Base-by-base conservation (phyloP, 2,888 invertebrate genomes). In the Aporophyla lueneburgensis region DNA sequence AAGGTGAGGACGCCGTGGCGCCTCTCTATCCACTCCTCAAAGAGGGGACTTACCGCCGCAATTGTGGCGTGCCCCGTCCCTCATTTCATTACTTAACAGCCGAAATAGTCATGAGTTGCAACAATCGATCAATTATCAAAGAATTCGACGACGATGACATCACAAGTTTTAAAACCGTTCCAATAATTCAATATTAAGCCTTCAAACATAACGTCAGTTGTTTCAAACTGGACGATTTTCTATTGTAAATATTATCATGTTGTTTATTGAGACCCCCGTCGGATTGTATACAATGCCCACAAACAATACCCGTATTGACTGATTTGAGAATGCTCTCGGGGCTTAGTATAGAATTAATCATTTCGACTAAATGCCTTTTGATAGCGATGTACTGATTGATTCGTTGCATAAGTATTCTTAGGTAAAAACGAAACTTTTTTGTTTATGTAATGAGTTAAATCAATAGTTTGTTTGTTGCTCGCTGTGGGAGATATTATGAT, bases 241-340 rank as follows among this genome's bases (percentile, higher is more conserved):
- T 90, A 91, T 90, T 93, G 91, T 93, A 91, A 91, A 92, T 91
- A 91, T 84, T 86, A 85, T 86, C 78, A 67, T 80, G 80, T 89
- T 93, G 91, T 93, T 93, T 93, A 91, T 92, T 89, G 89, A 88
- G 82, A 87, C 76, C 77, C 71, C 67, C 81, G 79, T 78, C 72
- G 84, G 85, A 90, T 89, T 89, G 90, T 91, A 92, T 91, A 93
- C 93, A 93, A 91, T 85, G 68, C 65, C 53, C 62, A 86, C 89
- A 92, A 93, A 93, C 93, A 93, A 92, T 92, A 88, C 84, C 84
- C 86, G 85, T 87, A 89, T 90, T 90, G 90, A 91, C 86, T 84
- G 87, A 88, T 90, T 91, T 88, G 80, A 91, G 88, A 91, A 89
- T 90, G 89, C 82, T 91, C 84, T 90, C 86, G 86, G 84, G 84